phyloP scores from a whole-genome alignment of 2,888 invertebrate genomes.

The Sinotaia quadrata region DNA sequence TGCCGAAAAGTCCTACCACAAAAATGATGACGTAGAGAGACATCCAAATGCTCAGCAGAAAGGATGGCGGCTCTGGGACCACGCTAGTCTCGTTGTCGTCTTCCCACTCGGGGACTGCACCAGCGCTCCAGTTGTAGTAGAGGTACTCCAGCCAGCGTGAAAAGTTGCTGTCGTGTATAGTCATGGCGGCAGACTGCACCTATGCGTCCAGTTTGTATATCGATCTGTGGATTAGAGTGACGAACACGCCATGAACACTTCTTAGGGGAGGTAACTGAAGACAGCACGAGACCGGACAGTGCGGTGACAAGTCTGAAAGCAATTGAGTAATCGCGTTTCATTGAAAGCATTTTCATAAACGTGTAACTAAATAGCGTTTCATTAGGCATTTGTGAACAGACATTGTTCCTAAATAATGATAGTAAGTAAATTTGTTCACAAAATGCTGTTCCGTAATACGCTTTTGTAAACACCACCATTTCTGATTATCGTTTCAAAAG shows the following conservation, averaged over 20 bases:
- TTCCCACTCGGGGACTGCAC: too few relatives aligned
- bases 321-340: background rate
- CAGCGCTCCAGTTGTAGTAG: too few relatives aligned
- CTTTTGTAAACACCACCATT: too few relatives aligned
- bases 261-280: background rate
- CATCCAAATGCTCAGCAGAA: constrained; percentile 90
- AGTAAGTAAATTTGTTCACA: too few relatives aligned
- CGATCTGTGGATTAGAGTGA: too few relatives aligned
- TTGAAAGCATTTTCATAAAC: too few relatives aligned
- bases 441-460: too few relatives aligned
- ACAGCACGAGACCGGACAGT: too few relatives aligned
- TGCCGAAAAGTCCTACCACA: constrained; percentile 91
- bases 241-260: background rate
- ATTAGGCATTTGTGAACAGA: too few relatives aligned
- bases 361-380: too few relatives aligned
- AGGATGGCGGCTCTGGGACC: constrained; percentile 72
- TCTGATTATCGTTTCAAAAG: too few relatives aligned
- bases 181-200: background rate
- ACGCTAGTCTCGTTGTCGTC: background rate
- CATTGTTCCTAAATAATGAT: too few relatives aligned
- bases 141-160: background rate
- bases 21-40: constrained; percentile 89
- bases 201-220: background rate
- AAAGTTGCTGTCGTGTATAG: constrained; percentile 9
- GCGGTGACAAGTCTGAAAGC: background rate